Conservation (phyloP, 2,797 vertebrate genomes). For the Florisuga fusca region DNA sequence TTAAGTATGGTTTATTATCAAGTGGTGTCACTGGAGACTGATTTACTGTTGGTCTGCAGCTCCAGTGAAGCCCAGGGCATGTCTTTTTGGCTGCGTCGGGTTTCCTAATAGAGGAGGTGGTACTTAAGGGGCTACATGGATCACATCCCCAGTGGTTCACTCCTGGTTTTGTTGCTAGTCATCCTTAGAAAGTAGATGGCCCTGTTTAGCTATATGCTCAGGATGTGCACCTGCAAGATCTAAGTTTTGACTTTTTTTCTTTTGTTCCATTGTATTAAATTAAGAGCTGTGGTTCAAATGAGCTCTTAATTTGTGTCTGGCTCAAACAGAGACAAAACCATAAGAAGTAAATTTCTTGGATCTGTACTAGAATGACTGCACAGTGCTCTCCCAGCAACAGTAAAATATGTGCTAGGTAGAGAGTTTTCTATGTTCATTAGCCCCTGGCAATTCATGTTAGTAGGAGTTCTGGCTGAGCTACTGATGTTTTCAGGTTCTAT, state of each 20-base stretch:
- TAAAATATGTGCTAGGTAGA: constrained; percentile 64
- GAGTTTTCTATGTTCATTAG: constrained; percentile 62
- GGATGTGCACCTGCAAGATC: background rate
- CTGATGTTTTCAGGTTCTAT: constrained; percentile 63
- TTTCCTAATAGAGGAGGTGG: background rate
- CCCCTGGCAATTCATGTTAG: constrained; percentile 71
- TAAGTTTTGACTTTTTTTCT: background rate
- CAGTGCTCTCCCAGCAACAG: constrained; percentile 62
- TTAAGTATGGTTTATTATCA: background rate
- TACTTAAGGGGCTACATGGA: accelerated
- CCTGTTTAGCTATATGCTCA: background rate
- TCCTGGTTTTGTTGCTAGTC: background rate
- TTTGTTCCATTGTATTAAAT: background rate
- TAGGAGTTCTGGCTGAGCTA: constrained; percentile 68
- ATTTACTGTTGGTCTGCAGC: accelerated
- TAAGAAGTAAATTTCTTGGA: constrained; percentile 60
- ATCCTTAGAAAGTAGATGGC: background rate
- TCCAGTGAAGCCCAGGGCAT: accelerated
- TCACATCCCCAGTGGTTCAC: background rate
- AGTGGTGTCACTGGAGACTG: background rate
- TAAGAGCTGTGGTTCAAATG: constrained; percentile 9
- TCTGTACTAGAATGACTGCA: constrained; percentile 50
- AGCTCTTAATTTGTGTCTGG: constrained; percentile 30
- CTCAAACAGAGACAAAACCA: constrained; percentile 44
- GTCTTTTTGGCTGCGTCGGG: background rate